Evolutionary conservation across 2,113 vertebrate species (phyloP).

Genomic region (Pionites leucogaster): DNA sequence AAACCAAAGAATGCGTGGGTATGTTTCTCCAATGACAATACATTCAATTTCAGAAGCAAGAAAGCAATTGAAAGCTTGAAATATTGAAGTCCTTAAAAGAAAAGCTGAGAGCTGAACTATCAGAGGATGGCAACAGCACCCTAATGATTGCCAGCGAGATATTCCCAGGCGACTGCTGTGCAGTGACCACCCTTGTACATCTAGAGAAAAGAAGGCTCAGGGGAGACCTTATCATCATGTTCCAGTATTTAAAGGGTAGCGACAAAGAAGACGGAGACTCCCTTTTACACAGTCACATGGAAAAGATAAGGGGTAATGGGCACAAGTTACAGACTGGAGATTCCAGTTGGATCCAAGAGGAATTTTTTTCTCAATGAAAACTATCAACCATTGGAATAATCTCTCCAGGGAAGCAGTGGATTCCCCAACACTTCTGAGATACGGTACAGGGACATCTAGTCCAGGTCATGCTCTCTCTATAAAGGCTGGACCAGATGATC

Average conservation of each 20-base stretch:
- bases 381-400: not conserved
- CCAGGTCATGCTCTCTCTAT: not conserved
- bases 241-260: not conserved
- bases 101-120: not conserved
- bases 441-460: not conserved
- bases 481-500: not conserved
- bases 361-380: not conserved
- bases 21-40: not conserved
- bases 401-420: not conserved
- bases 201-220: not conserved
- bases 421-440: not conserved
- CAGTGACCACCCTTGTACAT: rapidly evolving
- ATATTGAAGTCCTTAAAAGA: not conserved
- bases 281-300: not conserved
- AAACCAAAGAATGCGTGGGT: rapidly evolving
- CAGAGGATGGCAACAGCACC: not conserved
- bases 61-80: not conserved
- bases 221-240: not conserved
- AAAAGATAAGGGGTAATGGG: not conserved
- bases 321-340: not conserved
- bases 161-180: not conserved
- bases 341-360: not conserved
- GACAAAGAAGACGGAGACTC: not conserved
- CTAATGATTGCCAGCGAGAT: not conserved
- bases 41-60: rapidly evolving